Percentiles rank a stretch among this genome's conserved stretches.
Evolutionary conservation across 2,113 vertebrate genomes (phyloP).

Genomic region (Notechis scutatus): DNA sequence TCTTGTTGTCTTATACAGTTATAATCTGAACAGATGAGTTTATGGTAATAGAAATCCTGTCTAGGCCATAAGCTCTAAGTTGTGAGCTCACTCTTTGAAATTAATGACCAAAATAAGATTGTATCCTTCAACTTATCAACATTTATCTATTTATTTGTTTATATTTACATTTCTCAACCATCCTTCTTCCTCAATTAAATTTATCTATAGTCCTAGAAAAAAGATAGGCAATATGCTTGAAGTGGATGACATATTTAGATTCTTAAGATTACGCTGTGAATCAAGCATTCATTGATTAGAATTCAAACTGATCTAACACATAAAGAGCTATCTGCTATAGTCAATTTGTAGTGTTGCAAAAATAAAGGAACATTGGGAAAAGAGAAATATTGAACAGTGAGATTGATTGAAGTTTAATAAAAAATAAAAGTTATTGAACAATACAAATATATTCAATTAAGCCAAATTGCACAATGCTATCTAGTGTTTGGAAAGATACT

Average conservation of each 20-base stretch:
- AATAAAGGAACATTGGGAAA: neutral
- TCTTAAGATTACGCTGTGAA: neutral
- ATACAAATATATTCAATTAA: neutral
- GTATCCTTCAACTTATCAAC: neutral
- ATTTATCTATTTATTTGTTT: neutral
- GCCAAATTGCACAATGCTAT: neutral
- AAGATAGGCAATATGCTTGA: neutral
- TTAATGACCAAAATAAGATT: neutral
- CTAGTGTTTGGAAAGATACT: neutral
- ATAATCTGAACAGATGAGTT: neutral
- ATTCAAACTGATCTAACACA: neutral
- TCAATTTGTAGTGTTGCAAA: neutral
- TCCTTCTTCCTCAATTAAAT: neutral
- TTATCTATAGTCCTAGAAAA: neutral
- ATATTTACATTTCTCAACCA: no score
- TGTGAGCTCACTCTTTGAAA: neutral
- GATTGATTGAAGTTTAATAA: no score
- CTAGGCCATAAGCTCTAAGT: rapidly evolving
- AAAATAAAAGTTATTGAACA: neutral
- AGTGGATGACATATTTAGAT: neutral
- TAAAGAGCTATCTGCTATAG: neutral
- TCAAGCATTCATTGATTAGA: neutral
- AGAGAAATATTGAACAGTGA: neutral
- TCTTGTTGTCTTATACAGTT: neutral
- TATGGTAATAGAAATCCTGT: neutral